A percentile compares a stretch with the other conserved stretches of the same genome.
phyloP scores from a whole-genome alignment of 2,113 vertebrate genomes.

The Malurus elegans region DNA sequence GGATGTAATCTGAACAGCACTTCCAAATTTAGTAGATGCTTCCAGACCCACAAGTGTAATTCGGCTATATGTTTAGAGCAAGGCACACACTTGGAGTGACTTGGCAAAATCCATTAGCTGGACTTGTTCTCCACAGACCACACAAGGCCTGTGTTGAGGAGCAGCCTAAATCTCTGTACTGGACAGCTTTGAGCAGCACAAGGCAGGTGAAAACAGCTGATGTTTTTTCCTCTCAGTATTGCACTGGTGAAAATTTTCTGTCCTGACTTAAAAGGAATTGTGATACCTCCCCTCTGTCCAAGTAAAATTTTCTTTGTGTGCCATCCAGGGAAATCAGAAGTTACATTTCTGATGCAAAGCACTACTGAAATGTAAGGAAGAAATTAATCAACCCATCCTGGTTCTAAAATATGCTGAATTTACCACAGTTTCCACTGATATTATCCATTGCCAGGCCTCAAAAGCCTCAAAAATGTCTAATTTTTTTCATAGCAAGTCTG shows the following conservation, averaged over 20 bases:
- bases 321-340: neutral
- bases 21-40: slow-evolving; percentile 33
- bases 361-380: neutral
- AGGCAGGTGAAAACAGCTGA: neutral
- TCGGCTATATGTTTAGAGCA: neutral
- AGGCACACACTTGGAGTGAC: neutral
- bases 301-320: neutral
- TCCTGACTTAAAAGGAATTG: neutral
- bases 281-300: neutral
- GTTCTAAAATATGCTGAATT: neutral
- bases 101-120: neutral
- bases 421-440: neutral
- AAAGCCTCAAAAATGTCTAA: slow-evolving; percentile 43
- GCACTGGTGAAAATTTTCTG: neutral
- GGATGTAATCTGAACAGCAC: slow-evolving; percentile 14
- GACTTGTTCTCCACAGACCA: neutral
- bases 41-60: neutral
- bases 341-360: neutral
- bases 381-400: neutral
- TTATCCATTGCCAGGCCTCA: neutral
- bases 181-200: neutral
- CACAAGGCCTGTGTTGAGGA: neutral
- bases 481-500: neutral
- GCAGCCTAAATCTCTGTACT: neutral
- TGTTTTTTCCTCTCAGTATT: neutral